Evolutionary conservation across 64 coral and sea anemone species (phyloP).

Genomic region (Actinia tenebrosa): DNA sequence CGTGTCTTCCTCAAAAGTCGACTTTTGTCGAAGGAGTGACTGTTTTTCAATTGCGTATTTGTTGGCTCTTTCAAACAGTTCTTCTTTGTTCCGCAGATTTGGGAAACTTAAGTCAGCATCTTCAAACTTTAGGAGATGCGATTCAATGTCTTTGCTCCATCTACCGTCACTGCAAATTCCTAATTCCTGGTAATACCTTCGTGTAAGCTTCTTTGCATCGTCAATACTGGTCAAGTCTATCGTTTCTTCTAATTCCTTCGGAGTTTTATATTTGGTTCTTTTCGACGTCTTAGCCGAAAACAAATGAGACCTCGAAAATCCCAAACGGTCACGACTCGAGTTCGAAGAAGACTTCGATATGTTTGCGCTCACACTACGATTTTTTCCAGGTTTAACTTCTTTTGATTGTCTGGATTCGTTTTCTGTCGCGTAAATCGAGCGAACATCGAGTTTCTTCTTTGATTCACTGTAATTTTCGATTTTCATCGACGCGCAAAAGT

Average conservation of each 20-base stretch:
- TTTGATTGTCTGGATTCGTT: not conserved
- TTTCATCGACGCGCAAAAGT: constrained; percentile 1
- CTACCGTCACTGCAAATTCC: not conserved
- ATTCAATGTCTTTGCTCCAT: not conserved
- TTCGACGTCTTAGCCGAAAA: not conserved
- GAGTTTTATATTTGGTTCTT: not conserved
- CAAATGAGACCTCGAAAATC: not conserved
- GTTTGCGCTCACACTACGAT: not conserved
- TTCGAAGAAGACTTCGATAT: too few species aligned
- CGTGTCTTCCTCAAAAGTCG: too few species aligned
- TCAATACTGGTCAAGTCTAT: not conserved
- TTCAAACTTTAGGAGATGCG: not conserved
- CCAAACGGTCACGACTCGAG: not conserved
- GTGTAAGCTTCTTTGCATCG: not conserved
- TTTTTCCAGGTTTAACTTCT: not conserved
- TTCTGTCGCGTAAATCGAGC: not conserved
- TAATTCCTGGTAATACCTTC: not conserved
- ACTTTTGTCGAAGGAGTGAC: not conserved
- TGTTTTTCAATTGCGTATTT: not conserved
- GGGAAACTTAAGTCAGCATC: not conserved
- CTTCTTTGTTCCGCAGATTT: not conserved
- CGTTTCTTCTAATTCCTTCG: not conserved
- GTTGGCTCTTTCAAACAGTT: not conserved
- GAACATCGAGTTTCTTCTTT: not conserved
- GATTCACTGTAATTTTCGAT: not conserved